Conservation (phyloP, 2,113 vertebrate genomes). For the Sceloporus undulatus region DNA sequence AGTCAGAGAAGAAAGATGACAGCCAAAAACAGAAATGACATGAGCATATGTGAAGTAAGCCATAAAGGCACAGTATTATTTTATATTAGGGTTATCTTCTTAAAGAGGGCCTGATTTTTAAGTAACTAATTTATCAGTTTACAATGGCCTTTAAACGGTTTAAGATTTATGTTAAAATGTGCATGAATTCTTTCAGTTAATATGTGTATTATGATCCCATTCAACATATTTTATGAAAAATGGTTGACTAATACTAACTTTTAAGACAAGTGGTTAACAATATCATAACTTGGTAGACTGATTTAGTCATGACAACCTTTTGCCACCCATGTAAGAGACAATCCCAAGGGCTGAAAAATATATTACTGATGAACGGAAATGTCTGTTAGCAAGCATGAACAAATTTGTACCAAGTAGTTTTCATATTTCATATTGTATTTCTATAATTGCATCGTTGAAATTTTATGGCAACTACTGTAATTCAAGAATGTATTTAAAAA, state of each 20-base stretch:
- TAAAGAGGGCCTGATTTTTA: slow-evolving; percentile 57
- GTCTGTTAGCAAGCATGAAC: slow-evolving; percentile 42
- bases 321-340: slow-evolving; percentile 69
- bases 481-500: slow-evolving; percentile 70
- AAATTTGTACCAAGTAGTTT: slow-evolving; percentile 46
- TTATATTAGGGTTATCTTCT: slow-evolving; percentile 35
- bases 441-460: slow-evolving; percentile 50
- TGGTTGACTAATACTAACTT: slow-evolving; percentile 54
- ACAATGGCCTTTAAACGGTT: slow-evolving; percentile 60
- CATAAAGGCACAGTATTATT: slow-evolving; percentile 45
- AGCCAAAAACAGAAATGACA: slow-evolving; percentile 59
- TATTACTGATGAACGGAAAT: slow-evolving; percentile 43
- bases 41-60: slow-evolving; percentile 21
- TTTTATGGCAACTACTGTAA: slow-evolving; percentile 69
- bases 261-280: slow-evolving; percentile 59
- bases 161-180: slow-evolving; percentile 67
- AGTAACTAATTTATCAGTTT: slow-evolving; percentile 64
- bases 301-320: slow-evolving; percentile 75
- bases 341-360: slow-evolving; percentile 70
- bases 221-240: slow-evolving; percentile 68
- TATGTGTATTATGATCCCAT: slow-evolving; percentile 64
- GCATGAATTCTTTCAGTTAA: slow-evolving; percentile 65
- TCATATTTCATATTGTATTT: slow-evolving; percentile 52
- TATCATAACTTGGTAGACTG: slow-evolving; percentile 61
- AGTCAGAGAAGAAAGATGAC: slow-evolving; percentile 46